Evolutionary conservation across 2,113 vertebrate genomes (phyloP), one percentile per base, ranked within the genome.

Genomic region (Todiramphus chloris): DNA sequence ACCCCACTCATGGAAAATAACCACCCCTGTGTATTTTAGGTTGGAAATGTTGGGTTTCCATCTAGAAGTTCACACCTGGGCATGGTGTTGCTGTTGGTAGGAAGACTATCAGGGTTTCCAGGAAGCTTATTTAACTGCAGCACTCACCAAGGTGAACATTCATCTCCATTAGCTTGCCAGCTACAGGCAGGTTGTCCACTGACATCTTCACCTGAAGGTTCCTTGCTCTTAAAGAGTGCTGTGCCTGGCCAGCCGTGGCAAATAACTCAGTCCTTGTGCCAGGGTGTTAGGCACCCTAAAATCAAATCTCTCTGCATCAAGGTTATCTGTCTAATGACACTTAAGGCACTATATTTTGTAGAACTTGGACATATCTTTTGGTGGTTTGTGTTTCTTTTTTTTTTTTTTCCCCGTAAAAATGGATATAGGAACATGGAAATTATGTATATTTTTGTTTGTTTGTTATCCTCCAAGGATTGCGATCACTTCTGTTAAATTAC

Each of bases 111-210:
- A 0, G 50, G 6, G 11, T 44, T 67, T 43, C n/a, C 74, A 66
- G 63, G 63, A 31, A 55, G 67, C 66, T 13, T 27, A 16, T 78
- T 44, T 50, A 17, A 13, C 13, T 46, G 35, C 50, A 33, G 50
- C 6, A 9, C 6, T 4, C 19, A 6, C 28, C 28, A 5, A 51
- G 21, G 35, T 16, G 35, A 20, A 21, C 4, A 2, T 11, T 31
- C 24, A 6, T 13, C 33, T 24, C 27, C 2, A 5, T 53, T 14
- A 58, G 4, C 50, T 83, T 24, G 19, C 23, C 37, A 62, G 28
- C 24, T 44, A 2, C 0, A 0, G 28, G 50, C 13, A 55, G 39
- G 37, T 39, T n/a, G 39, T 27, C 21, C 80, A 5, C 21, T 37
- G 56, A 11, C 4, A 14, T 12, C 62, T 60, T 55, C 31, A n/a